phyloP scores from a whole-genome alignment of 1,140 invertebrate species.

The Chrysopa pallens region DNA sequence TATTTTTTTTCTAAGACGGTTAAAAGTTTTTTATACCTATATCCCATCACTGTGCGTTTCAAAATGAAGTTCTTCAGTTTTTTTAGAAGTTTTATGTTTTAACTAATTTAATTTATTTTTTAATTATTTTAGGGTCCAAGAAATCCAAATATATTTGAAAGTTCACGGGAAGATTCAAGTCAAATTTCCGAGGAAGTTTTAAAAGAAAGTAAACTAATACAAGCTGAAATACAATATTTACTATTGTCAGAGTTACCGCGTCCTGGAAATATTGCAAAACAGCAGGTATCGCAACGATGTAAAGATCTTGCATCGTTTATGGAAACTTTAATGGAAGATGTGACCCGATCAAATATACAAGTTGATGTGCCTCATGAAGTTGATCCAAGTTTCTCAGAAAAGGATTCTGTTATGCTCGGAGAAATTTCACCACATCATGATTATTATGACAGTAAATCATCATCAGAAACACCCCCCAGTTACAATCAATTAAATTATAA shows the following conservation, averaged over 20 bases:
- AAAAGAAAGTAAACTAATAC: constrained; percentile 38
- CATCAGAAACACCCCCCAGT: constrained; percentile 61
- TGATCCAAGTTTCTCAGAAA: constrained; percentile 37
- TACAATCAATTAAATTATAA: constrained; percentile 79
- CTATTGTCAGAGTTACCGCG: constrained; percentile 37
- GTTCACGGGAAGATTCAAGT: constrained; percentile 22
- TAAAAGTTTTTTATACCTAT: too few species aligned
- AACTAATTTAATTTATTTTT: too few species aligned
- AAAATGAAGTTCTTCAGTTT: background rate
- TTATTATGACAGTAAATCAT: constrained; percentile 61
- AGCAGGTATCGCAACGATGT: constrained; percentile 43
- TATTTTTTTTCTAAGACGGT: too few species aligned
- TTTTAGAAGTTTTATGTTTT: constrained; percentile 2
- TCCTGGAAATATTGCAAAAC: constrained; percentile 33
- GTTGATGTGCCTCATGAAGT: constrained; percentile 35
- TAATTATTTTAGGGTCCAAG: constrained; percentile 33
- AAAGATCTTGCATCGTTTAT: constrained; percentile 56
- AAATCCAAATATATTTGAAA: constrained; percentile 53
- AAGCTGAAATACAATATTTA: constrained; percentile 47
- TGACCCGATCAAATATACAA: constrained; percentile 28
- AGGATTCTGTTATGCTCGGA: constrained; percentile 64
- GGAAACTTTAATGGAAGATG: constrained; percentile 51
- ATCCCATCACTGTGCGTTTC: too few species aligned
- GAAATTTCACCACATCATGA: constrained; percentile 75
- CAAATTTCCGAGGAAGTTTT: constrained; percentile 33